phyloP scores from a whole-genome alignment of 2,888 invertebrate species.

The Amiota minor region DNA sequence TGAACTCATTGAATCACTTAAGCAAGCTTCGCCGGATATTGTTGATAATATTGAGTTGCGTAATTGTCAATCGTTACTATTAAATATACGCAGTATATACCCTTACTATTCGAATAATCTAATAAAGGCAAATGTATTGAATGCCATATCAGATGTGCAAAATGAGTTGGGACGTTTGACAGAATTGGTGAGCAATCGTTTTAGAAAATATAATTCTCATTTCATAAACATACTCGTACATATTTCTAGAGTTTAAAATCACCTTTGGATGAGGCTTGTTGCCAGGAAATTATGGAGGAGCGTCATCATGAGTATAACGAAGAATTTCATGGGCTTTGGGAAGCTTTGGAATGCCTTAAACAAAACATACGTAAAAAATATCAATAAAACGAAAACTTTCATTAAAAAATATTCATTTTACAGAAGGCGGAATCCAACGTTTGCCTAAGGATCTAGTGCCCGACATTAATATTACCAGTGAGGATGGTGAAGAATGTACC shows the following conservation, averaged over 20 bases:
- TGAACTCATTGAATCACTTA: conserved; percentile 58
- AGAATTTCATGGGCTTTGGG: conserved; percentile 66
- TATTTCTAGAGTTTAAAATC: conserved; percentile 56
- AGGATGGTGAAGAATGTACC: conserved; percentile 57
- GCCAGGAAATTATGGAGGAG: conserved; percentile 69
- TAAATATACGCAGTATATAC: conserved; percentile 65
- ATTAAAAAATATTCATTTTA: conserved; percentile 14
- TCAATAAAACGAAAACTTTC: not conserved
- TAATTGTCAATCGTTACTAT: conserved; percentile 58
- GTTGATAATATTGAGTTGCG: conserved; percentile 58
- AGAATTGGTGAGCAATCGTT: conserved; percentile 54
- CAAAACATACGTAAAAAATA: conserved; percentile 65
- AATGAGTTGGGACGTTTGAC: conserved; percentile 62
- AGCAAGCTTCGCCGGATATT: conserved; percentile 57
- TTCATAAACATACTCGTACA: not conserved
- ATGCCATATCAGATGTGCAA: conserved; percentile 68
- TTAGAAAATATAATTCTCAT: not conserved
- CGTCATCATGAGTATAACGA: conserved; percentile 63
- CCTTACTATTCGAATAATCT: conserved; percentile 65
- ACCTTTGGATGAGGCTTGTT: conserved; percentile 70
- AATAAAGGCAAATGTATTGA: conserved; percentile 66
- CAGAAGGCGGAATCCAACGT: conserved; percentile 63
- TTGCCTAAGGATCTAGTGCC: conserved; percentile 64
- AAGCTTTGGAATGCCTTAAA: conserved; percentile 65
- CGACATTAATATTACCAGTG: conserved; percentile 70